Conservation (phyloP, 1,140 invertebrate species). For the Lordiphosa stackelbergi region DNA sequence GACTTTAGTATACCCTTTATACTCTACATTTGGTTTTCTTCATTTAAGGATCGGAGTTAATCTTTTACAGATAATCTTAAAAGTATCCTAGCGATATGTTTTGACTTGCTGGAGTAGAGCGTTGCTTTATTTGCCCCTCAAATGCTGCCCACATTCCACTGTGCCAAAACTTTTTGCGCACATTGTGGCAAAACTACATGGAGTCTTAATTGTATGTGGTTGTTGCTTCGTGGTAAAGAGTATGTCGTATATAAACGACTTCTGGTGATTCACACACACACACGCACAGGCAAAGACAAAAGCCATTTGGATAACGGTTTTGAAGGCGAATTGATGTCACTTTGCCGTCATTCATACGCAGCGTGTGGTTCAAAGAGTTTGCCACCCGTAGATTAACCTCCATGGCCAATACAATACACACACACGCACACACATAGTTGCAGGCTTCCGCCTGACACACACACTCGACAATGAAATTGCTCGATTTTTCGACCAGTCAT, state of each 20-base stretch:
- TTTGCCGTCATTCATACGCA: conserved; percentile 41
- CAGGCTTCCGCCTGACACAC: conserved; percentile 10
- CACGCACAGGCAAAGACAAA: conserved; percentile 7
- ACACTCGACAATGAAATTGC: conserved; percentile 34
- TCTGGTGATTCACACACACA: conserved; percentile 7
- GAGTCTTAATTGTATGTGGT: conserved; percentile 29
- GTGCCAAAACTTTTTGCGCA: conserved; percentile 23
- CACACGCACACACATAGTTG: conserved; percentile 8
- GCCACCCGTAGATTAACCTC: conserved; percentile 30
- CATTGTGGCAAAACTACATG: conserved; percentile 32
- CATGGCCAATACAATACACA: not conserved
- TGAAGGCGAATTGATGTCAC: conserved; percentile 49
- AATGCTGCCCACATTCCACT: not conserved
- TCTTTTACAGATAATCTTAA: too few relatives aligned
- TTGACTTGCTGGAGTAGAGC: too few relatives aligned
- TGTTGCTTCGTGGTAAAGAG: conserved; percentile 26
- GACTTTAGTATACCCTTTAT: too few relatives aligned
- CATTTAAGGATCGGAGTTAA: too few relatives aligned
- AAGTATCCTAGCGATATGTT: too few relatives aligned
- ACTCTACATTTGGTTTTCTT: too few relatives aligned
- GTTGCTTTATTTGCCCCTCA: too few relatives aligned
- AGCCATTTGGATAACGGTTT: conserved; percentile 27
- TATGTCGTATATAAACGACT: conserved; percentile 23
- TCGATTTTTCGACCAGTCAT: conserved; percentile 39
- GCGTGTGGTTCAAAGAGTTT: conserved; percentile 6